A percentile compares a stretch with the other conserved stretches of the same genome.
phyloP scores from a whole-genome alignment of 2,797 vertebrate genomes.

The Platyrinchus mystaceus region DNA sequence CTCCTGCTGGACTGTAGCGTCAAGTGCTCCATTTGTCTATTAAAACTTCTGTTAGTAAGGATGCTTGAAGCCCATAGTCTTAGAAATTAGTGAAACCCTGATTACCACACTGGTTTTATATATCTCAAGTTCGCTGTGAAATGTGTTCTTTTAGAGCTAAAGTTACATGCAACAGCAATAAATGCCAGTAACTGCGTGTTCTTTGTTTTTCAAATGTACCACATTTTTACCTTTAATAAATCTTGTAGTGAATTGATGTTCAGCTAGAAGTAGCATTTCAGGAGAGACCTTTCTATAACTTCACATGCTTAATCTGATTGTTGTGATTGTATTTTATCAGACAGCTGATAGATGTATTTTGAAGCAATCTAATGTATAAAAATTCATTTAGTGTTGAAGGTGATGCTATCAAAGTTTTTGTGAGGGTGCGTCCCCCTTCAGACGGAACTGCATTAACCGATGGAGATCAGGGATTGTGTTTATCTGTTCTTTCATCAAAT shows the following conservation, averaged over 20 bases:
- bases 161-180: neutral
- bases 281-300: neutral
- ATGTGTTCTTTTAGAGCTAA: neutral
- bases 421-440: constrained; percentile 88
- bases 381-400: constrained; percentile 78
- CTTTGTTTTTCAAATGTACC: neutral
- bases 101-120: neutral
- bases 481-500: constrained; percentile 85
- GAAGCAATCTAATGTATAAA: neutral
- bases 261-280: neutral
- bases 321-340: neutral
- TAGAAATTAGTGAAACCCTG: neutral
- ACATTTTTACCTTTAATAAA: neutral
- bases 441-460: constrained; percentile 74
- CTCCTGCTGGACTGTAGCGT: neutral
- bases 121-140: neutral
- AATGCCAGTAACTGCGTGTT: neutral
- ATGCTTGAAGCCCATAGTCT: neutral
- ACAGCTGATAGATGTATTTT: neutral
- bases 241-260: neutral
- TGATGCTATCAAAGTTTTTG: constrained; percentile 92
- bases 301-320: neutral
- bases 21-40: neutral
- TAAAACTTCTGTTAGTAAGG: neutral
- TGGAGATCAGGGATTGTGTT: constrained; percentile 84